phyloP scores from a whole-genome alignment of 2,113 vertebrate genomes.

The Lophius piscatorius region DNA sequence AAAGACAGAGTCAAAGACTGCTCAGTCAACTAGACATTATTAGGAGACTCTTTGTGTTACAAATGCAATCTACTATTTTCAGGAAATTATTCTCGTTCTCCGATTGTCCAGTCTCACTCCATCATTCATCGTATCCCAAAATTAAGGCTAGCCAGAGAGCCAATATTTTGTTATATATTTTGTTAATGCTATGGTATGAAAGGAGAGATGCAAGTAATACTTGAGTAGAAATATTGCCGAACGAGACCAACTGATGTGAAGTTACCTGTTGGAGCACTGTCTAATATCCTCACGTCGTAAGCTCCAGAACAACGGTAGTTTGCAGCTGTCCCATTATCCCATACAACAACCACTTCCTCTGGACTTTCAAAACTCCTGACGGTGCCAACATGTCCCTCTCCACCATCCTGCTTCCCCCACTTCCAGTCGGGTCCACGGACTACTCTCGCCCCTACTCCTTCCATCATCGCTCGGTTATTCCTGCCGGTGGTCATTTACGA shows the following conservation, averaged over 20 bases:
- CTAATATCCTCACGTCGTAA: slow-evolving; percentile 95
- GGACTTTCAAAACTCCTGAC: slow-evolving; percentile 99
- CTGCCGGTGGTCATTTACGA: slow-evolving; percentile 92
- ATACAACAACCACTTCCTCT: slow-evolving; percentile 97
- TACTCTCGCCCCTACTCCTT: slow-evolving; percentile 95
- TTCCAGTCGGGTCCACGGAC: slow-evolving; percentile 98
- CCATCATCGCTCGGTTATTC: slow-evolving; percentile 98
- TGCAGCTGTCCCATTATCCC: slow-evolving; percentile 98
- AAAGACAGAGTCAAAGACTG: too few relatives aligned
- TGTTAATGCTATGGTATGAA: too few relatives aligned
- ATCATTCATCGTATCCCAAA: too few relatives aligned
- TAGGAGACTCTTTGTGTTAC: too few relatives aligned
- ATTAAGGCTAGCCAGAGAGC: too few relatives aligned
- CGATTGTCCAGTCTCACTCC: too few relatives aligned
- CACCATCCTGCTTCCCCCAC: slow-evolving; percentile 98
- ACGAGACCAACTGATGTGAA: too few relatives aligned
- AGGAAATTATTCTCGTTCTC: too few relatives aligned
- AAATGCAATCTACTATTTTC: too few relatives aligned
- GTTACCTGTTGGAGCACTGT: slow-evolving; percentile 97
- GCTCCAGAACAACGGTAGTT: slow-evolving; percentile 99
- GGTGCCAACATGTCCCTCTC: slow-evolving; percentile 97
- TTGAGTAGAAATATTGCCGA: too few relatives aligned
- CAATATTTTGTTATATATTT: too few relatives aligned
- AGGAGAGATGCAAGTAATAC: background rate
- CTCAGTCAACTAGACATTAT: too few relatives aligned